Conservation (phyloP, 92 coral and sea anemone species). For the Bergia puertoricense region DNA sequence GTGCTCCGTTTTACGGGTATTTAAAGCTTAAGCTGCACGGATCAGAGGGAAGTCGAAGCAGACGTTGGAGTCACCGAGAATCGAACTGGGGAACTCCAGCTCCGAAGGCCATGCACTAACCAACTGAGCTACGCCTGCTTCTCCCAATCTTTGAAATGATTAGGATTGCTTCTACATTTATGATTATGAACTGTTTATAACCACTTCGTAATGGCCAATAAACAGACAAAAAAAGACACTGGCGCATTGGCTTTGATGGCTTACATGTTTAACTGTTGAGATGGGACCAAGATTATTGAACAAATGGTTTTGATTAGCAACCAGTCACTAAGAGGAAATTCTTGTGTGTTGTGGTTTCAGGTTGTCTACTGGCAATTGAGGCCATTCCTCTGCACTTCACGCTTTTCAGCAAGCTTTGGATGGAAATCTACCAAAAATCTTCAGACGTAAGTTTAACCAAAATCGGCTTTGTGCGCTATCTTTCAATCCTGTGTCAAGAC, state of each 20-base stretch:
- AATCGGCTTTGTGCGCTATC: background rate
- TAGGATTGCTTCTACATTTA: background rate
- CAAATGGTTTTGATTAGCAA: too few species aligned
- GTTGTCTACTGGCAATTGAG: constrained; percentile 94
- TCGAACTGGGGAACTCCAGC: too few species aligned
- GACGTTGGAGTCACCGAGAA: too few species aligned
- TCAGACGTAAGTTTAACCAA: constrained; percentile 70
- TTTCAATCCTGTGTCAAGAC: background rate
- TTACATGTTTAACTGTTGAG: background rate
- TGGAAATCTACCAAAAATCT: constrained; percentile 91
- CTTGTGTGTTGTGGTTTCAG: constrained; percentile 35
- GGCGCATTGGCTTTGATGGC: background rate
- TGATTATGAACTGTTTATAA: background rate
- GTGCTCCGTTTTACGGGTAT: too few species aligned
- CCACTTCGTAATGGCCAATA: background rate
- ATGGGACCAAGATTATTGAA: too few species aligned
- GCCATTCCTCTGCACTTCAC: constrained; percentile 89
- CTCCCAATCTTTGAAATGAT: too few species aligned
- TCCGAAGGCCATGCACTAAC: too few species aligned
- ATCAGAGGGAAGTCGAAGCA: too few species aligned
- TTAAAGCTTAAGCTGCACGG: too few species aligned
- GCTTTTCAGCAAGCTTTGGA: constrained; percentile 92
- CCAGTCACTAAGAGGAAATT: background rate
- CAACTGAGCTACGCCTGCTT: too few species aligned
- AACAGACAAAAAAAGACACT: background rate